A percentile compares a stretch with the other conserved stretches of the same genome.
These are phyloP conservation scores for Crotalus viridis DNA, from an alignment of 2,113 vertebrate genomes.

Conservation along the genomic window DNA sequence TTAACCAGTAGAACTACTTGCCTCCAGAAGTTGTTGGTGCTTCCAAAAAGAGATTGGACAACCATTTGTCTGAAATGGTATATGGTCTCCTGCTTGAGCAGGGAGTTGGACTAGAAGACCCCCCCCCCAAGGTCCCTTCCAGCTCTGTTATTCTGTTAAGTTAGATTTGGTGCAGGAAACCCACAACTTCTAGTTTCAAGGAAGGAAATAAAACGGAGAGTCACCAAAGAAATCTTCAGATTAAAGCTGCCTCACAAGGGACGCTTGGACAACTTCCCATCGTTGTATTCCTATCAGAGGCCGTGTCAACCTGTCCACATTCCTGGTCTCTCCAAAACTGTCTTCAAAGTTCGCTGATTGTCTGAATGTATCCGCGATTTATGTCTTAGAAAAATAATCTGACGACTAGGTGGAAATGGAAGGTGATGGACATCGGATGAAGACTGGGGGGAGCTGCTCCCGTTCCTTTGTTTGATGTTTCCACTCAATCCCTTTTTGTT, in stretches of 20 bases:
- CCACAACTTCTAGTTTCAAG: background rate
- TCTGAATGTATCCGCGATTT: background rate
- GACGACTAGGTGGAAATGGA: background rate
- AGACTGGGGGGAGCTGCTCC: background rate
- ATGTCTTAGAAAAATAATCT: background rate
- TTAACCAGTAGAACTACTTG: no score
- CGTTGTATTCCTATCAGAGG: background rate
- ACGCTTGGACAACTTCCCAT: background rate
- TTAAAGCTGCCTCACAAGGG: background rate
- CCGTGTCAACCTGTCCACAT: no score
- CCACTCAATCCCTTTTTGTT: slow-evolving; percentile 29
- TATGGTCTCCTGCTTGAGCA: no score
- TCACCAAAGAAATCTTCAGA: background rate
- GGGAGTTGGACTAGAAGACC: no score
- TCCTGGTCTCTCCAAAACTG: background rate
- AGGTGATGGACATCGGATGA: background rate
- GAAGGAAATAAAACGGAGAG: background rate
- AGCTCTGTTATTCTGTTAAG: background rate
- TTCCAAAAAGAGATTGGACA: no score
- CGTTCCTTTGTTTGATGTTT: background rate
- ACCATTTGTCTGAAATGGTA: no score
- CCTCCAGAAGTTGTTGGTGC: no score
- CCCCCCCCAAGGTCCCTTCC: no score
- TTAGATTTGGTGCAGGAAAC: background rate
- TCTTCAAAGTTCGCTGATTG: background rate